Conservation (phyloP, 2,888 invertebrate species). For the Stenchaetothrips biformis region DNA sequence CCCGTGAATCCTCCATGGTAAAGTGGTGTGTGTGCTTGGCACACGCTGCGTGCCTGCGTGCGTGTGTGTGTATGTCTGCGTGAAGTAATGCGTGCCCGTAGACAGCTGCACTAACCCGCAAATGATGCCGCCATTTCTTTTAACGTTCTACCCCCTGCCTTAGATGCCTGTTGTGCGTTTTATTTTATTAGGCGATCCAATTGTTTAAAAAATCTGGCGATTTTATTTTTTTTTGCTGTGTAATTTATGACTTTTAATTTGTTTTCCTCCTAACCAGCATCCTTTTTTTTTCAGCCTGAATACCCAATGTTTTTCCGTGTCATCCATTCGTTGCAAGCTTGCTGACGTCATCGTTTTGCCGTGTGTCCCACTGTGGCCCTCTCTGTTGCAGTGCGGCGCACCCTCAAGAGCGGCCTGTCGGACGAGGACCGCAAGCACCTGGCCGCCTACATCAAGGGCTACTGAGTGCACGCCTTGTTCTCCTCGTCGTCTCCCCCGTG, state of each 20-base stretch:
- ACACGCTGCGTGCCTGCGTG: slow-evolving; percentile 45
- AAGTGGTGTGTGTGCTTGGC: neutral
- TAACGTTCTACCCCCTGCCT: no score
- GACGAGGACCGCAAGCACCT: slow-evolving; percentile 76
- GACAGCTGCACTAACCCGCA: neutral
- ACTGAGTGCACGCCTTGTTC: slow-evolving; percentile 47
- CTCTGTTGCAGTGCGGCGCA: slow-evolving; percentile 65
- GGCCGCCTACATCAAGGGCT: slow-evolving; percentile 67
- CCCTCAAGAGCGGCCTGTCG: slow-evolving; percentile 72
- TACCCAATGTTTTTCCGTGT: neutral
- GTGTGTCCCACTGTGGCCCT: neutral
- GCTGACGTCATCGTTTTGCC: neutral
- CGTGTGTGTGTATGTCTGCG: slow-evolving; percentile 39
- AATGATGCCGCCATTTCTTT: neutral
- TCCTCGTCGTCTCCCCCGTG: neutral
- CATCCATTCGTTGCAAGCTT: neutral
- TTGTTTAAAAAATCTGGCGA: no score
- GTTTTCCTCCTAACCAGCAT: no score
- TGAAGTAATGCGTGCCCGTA: slow-evolving; percentile 27
- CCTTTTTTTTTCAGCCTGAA: no score
- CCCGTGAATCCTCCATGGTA: neutral
- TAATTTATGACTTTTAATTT: no score
- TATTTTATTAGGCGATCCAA: no score
- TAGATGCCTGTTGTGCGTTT: no score
- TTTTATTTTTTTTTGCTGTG: no score